phyloP scores from a whole-genome alignment of 2,888 invertebrate species.

The Tachina lurida region DNA sequence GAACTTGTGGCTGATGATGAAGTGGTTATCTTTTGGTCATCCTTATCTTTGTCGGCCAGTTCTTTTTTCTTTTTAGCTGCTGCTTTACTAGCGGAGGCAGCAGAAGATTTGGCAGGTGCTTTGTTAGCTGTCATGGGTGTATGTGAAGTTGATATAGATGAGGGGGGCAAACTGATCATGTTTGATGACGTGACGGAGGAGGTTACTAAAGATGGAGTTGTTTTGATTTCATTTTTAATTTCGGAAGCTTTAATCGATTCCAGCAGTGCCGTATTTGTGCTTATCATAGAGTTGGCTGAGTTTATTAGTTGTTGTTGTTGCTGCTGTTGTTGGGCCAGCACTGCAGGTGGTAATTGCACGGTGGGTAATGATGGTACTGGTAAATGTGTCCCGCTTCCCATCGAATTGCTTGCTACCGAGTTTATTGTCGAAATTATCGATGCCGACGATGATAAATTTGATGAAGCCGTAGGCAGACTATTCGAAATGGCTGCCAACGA shows the following conservation, averaged over 20 bases:
- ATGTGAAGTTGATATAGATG: slow-evolving; percentile 63
- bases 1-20: slow-evolving; percentile 77
- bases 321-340: slow-evolving; percentile 71
- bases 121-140: slow-evolving; percentile 72
- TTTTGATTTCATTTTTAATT: slow-evolving; percentile 76
- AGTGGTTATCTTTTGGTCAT: slow-evolving; percentile 73
- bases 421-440: slow-evolving; percentile 78
- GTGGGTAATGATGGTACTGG: slow-evolving; percentile 80
- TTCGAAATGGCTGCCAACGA: slow-evolving; percentile 80
- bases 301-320: slow-evolving; percentile 69
- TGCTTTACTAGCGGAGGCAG: slow-evolving; percentile 84
- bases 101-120: slow-evolving; percentile 80
- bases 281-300: slow-evolving; percentile 61
- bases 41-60: slow-evolving; percentile 84
- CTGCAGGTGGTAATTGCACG: slow-evolving; percentile 78
- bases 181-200: slow-evolving; percentile 34
- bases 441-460: slow-evolving; percentile 65
- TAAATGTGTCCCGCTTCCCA: slow-evolving; percentile 74
- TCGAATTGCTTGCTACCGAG: slow-evolving; percentile 77
- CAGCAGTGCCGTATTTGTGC: slow-evolving; percentile 74
- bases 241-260: slow-evolving; percentile 72
- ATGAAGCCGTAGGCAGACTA: slow-evolving; percentile 73
- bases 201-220: slow-evolving; percentile 57
- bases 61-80: slow-evolving; percentile 91
- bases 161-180: slow-evolving; percentile 49